A percentile compares a stretch with the other conserved stretches of the same genome.
Evolutionary conservation across 2,888 invertebrate genomes (phyloP).

Genomic region (Drosophila paramelanica): DNA sequence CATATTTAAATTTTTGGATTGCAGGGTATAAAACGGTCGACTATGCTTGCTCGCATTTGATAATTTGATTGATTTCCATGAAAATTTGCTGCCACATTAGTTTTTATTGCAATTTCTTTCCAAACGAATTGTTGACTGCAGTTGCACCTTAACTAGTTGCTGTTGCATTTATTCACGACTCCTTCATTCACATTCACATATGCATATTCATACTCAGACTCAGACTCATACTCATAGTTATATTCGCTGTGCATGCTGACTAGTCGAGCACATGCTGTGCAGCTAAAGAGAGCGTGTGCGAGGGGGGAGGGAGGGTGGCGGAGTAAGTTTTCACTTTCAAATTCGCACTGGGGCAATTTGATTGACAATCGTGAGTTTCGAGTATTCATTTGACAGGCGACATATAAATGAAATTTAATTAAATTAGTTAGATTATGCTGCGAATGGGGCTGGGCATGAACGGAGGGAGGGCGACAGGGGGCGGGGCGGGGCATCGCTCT

Average conservation of each 20-base stretch:
- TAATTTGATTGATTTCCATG: conserved; percentile 71
- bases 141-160: conserved; percentile 40
- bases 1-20: neutral
- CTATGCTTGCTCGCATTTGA: neutral
- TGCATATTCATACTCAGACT: conserved; percentile 21
- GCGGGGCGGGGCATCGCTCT: conserved; percentile 20
- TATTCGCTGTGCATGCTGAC: conserved; percentile 8
- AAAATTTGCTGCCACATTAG: conserved; percentile 68
- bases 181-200: conserved; percentile 19
- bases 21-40: conserved; percentile 30
- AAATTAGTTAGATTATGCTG: conserved; percentile 68
- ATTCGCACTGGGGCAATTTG: conserved; percentile 61
- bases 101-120: conserved; percentile 64
- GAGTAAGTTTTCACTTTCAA: conserved; percentile 72
- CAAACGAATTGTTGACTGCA: conserved; percentile 39
- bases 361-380: conserved; percentile 69
- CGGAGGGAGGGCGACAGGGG: neutral
- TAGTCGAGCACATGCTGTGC: conserved; percentile 17
- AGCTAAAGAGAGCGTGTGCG: too few relatives aligned
- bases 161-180: conserved; percentile 10
- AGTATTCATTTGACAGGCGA: conserved; percentile 61
- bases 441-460: neutral
- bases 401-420: conserved; percentile 73
- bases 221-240: neutral
- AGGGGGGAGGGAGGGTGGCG: neutral